Base-by-base conservation (phyloP, 2,113 vertebrate species). In the Centrocercus urophasianus region DNA sequence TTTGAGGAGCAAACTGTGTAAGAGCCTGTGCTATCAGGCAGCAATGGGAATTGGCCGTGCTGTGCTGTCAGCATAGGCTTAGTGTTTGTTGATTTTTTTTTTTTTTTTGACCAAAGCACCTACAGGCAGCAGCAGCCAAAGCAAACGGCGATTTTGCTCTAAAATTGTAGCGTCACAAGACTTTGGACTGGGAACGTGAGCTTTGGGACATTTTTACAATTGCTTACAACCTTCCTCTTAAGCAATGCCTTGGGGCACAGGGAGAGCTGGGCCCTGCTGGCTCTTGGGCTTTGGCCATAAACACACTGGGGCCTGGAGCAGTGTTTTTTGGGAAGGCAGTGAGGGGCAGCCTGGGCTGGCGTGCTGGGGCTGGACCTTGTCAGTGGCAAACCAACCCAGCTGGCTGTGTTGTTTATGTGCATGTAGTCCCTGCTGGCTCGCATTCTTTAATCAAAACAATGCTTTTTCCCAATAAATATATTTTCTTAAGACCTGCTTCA, bases 261-360 rank as follows among this genome's bases (percentile, higher is more conserved):
- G 52, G 17, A 10, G 50, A 54, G 50, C 32, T 22, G 61, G 34
- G 54, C 61, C 11, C 9, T 47, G 1, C 22, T 0, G 7, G 30
- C 42, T 67, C 90, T 50, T 43, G 65, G 40, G 60, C 27, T 40
- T 86, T 42, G 48, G 34, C 67, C 67, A 64, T 32, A 75, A 64
- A 42, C 25, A 36, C 3, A 3, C 0, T 0, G 24, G 27, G 48
- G 5, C 52, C 1, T 2, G 61, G 13, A 13, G 28, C 72, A 19
- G 3, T 61, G 2, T 36, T 10, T n/a, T 83, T 48, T 59, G n/a
- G 57, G 25, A 52, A 27, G 50, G 50, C 50, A 52, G 25, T 27
- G 50, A 52, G 0, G 43, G 71, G 38, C 0, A 1, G 32, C 40
- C 30, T 43, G 60, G 54, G 54, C 45, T 67, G 45, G 45, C 32